phyloP scores from a whole-genome alignment of 1,140 invertebrate species.

The Lutraria rhynchaena region DNA sequence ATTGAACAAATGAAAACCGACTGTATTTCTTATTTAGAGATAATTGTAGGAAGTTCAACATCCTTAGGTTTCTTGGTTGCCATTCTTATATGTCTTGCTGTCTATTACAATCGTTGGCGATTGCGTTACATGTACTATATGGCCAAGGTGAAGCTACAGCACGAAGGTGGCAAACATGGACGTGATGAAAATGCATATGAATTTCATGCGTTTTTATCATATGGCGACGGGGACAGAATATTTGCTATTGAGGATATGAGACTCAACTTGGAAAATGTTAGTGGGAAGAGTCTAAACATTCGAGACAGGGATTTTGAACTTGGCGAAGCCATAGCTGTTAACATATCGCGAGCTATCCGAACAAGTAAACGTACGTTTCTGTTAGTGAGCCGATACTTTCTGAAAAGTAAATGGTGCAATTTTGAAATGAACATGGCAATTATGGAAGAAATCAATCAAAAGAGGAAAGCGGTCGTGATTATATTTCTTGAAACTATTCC shows the following conservation, averaged over 20 bases:
- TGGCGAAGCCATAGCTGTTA: slow-evolving; percentile 84
- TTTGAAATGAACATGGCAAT: slow-evolving; percentile 85
- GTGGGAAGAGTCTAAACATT: slow-evolving; percentile 58
- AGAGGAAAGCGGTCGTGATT: slow-evolving; percentile 63
- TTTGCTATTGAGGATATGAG: slow-evolving; percentile 52
- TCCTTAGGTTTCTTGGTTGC: slow-evolving; percentile 13
- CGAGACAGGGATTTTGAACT: slow-evolving; percentile 67
- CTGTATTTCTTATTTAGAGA: slow-evolving; percentile 21
- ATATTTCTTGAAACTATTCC: slow-evolving; percentile 62
- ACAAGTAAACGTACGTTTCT: slow-evolving; percentile 86
- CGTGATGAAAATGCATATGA: neutral
- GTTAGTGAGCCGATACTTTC: slow-evolving; percentile 86
- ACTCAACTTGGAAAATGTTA: slow-evolving; percentile 39
- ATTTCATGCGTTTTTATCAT: slow-evolving; percentile 62
- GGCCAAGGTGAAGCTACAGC: slow-evolving; percentile 17
- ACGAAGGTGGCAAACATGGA: neutral
- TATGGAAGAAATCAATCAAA: slow-evolving; percentile 63
- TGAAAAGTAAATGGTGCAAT: slow-evolving; percentile 87
- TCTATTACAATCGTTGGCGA: slow-evolving; percentile 50
- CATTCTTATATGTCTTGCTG: neutral
- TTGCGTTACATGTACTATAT: slow-evolving; percentile 52
- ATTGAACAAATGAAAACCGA: slow-evolving; percentile 13
- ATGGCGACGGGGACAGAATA: slow-evolving; percentile 54
- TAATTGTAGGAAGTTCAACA: slow-evolving; percentile 26
- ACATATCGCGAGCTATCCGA: slow-evolving; percentile 85